A percentile compares a stretch with the other conserved stretches of the same genome.
Evolutionary conservation across 2,888 invertebrate genomes (phyloP).

Genomic region (Dryobotodes eremita): DNA sequence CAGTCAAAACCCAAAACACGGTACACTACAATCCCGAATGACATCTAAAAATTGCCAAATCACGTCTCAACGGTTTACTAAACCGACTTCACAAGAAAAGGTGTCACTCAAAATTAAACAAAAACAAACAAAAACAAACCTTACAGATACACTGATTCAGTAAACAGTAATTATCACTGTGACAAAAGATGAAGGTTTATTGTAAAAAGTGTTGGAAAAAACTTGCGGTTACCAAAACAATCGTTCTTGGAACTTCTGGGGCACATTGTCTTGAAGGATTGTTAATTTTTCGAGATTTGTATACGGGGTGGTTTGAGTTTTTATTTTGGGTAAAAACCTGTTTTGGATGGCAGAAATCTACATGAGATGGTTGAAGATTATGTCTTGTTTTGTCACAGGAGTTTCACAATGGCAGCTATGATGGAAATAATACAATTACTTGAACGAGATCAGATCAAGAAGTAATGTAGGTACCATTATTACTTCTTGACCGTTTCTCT

Average conservation of each 20-base stretch:
- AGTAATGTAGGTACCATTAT: too few relatives aligned
- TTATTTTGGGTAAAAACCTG: too few relatives aligned
- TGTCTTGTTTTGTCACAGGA: too few relatives aligned
- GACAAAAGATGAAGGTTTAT: conserved; percentile 72
- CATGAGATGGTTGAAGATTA: too few relatives aligned
- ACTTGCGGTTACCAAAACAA: conserved; percentile 78
- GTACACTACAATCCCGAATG: neutral
- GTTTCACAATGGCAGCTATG: too few relatives aligned
- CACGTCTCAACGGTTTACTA: conserved; percentile 37
- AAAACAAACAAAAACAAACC: conserved; percentile 65
- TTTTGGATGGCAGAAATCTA: too few relatives aligned
- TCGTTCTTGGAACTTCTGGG: conserved; percentile 79
- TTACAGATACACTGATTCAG: conserved; percentile 45
- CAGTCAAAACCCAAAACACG: conserved; percentile 12
- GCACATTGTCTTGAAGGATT: conserved; percentile 77
- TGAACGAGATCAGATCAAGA: too few relatives aligned
- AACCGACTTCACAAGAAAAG: conserved; percentile 48
- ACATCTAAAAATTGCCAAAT: conserved; percentile 45
- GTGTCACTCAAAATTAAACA: conserved; percentile 58
- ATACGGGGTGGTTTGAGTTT: conserved; percentile 69
- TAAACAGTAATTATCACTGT: conserved; percentile 76
- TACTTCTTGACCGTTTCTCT: too few relatives aligned
- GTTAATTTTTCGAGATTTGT: conserved; percentile 73
- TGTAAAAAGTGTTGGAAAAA: conserved; percentile 69
- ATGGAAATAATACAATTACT: too few relatives aligned